A percentile compares a stretch with the other conserved stretches of the same genome.
These are phyloP conservation scores for Selenia dentaria DNA, from an alignment of 2,888 invertebrate genomes.

Conservation along the genomic window DNA sequence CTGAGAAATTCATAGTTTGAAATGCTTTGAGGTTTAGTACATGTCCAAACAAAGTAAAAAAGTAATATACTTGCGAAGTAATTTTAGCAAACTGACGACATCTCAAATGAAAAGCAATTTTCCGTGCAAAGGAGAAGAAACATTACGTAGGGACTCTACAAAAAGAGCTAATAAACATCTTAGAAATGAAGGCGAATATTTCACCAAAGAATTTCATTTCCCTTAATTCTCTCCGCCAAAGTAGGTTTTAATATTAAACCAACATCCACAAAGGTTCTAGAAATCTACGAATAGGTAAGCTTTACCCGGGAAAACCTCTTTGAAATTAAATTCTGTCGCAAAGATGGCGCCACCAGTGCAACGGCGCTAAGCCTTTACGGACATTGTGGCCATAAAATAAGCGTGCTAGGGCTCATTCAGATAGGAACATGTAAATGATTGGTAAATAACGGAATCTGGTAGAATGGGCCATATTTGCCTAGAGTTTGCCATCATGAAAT, in stretches of 20 bases:
- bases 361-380: conserved; percentile 51
- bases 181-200: conserved; percentile 20
- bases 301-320: conserved; percentile 49
- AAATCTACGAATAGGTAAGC: conserved; percentile 13
- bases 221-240: conserved; percentile 17
- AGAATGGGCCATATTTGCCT: no score
- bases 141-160: conserved; percentile 11
- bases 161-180: conserved; percentile 21
- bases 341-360: conserved; percentile 55
- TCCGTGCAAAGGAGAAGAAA: conserved; percentile 15
- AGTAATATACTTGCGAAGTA: conserved; percentile 11
- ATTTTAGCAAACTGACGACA: conserved; percentile 8
- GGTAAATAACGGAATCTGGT: no score
- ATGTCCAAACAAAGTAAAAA: no score
- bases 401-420: conserved; percentile 36
- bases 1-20: no score
- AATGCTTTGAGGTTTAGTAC: no score
- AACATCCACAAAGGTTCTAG: conserved; percentile 19
- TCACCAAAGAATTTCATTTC: conserved; percentile 23
- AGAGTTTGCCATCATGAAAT: no score
- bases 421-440: no score
- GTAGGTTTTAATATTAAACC: conserved; percentile 27
- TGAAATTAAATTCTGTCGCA: conserved; percentile 60
- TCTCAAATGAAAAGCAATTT: conserved; percentile 20
- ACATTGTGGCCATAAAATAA: conserved; percentile 52